A percentile compares a stretch with the other conserved stretches of the same genome.
phyloP scores from a whole-genome alignment of 2,888 invertebrate genomes.

The Mythimna albipuncta region DNA sequence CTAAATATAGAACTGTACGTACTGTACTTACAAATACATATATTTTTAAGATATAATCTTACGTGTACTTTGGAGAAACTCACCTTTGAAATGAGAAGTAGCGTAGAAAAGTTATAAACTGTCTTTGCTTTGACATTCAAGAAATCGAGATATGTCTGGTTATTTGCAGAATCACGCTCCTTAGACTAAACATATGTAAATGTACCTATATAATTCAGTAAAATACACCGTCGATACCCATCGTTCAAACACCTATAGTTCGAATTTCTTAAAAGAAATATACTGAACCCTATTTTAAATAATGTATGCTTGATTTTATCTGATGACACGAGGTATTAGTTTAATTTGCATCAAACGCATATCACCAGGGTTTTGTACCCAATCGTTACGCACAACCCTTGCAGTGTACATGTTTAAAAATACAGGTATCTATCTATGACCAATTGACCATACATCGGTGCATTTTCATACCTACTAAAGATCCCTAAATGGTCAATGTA shows the following conservation, averaged over 20 bases:
- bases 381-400: slow-evolving; percentile 34
- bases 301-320: slow-evolving; percentile 21
- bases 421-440: slow-evolving; percentile 11
- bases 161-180: neutral
- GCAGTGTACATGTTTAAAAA: slow-evolving; percentile 6
- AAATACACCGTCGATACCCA: neutral
- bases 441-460: slow-evolving; percentile 4
- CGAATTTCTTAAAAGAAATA: neutral
- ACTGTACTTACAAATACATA: neutral
- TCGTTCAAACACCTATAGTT: neutral
- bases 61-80: neutral
- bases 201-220: neutral
- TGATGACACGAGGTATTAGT: slow-evolving; percentile 27
- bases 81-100: slow-evolving; percentile 4
- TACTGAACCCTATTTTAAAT: neutral
- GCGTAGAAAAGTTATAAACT: neutral
- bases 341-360: slow-evolving; percentile 27
- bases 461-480: slow-evolving; percentile 9
- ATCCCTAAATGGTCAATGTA: slow-evolving; percentile 19
- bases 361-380: slow-evolving; percentile 20
- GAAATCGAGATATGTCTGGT: slow-evolving; percentile 8
- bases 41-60: neutral
- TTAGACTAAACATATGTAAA: neutral
- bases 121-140: slow-evolving; percentile 7
- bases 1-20: slow-evolving; percentile 20